phyloP scores from a whole-genome alignment of 2,113 vertebrate species.

The Actenoides lindsayi region DNA sequence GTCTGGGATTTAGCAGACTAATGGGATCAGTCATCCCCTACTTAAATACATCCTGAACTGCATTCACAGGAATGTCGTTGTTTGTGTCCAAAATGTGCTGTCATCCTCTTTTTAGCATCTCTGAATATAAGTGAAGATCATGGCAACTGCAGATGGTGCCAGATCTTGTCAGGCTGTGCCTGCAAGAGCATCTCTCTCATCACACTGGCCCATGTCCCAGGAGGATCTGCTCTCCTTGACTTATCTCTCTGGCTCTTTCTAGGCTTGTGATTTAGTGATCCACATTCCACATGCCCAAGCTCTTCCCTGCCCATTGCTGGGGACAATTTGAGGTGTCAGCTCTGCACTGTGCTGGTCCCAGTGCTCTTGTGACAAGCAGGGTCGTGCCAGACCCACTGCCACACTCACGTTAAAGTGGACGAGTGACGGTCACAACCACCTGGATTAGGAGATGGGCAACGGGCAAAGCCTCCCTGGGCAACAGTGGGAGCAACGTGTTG shows the following conservation, averaged over 20 bases:
- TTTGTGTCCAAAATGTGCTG: background rate
- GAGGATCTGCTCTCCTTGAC: background rate
- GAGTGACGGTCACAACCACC: fast-evolving
- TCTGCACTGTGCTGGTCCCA: background rate
- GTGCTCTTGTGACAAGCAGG: fast-evolving
- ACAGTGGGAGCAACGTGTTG: fast-evolving
- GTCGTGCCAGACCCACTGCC: fast-evolving
- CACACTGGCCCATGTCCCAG: fast-evolving
- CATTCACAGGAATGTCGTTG: background rate
- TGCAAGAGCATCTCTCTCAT: background rate
- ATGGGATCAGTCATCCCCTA: constrained; percentile 62
- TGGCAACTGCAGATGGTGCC: background rate
- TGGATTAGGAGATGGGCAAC: background rate
- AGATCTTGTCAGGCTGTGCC: background rate
- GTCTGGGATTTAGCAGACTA: constrained; percentile 58
- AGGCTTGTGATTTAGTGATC: fast-evolving
- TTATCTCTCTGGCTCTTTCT: background rate
- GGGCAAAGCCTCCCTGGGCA: background rate
- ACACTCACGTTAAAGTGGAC: fast-evolving
- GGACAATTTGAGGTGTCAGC: background rate
- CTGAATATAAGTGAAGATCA: background rate
- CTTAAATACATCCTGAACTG: constrained; percentile 64
- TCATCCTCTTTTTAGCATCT: background rate
- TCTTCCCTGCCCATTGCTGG: fast-evolving
- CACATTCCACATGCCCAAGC: fast-evolving